Base-by-base conservation (phyloP, 1,140 invertebrate genomes). In the Lucilia sericata region DNA sequence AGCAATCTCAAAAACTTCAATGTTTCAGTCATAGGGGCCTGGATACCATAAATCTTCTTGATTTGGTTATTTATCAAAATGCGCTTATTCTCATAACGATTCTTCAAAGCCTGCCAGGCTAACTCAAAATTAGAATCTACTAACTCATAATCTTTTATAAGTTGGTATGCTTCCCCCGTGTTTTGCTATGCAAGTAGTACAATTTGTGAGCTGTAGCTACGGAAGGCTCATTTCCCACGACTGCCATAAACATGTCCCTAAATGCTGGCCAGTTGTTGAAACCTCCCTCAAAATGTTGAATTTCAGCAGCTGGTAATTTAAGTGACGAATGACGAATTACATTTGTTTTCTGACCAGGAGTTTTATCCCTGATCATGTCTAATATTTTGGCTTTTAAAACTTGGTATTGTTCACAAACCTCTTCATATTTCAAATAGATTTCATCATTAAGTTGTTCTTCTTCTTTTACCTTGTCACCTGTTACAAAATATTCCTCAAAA, bases 41-140 rank as follows among this genome's bases (percentile, higher is more conserved):
- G 74, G 5, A 70, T 34, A 5, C 12, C 74, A 75, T 75, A 75
- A 34, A 75, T 75, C 34, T 75, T 75, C 30, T 36, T 36, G 25
- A 30, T 70, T 75, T 75, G 74, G 13, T 75, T 75, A 17, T 75
- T 34, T n/a, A 75, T 75, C 17, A 74, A 74, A 74, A 74, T 74
- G 5, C 70, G 70, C 70, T 74, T 74, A 36, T 30, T 75, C 25
- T 75, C 74, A 36, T 75, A 75, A 14, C 74, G 74, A 17, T 36
- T 75, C 25, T 75, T 70, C 7, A 70, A 36, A 14, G 74, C 74
- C 12, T 74, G 19, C 70, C n/a, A 74, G 2, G 70, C 25, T 30
- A 74, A 74, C 17, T 30, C 70, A n/a, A 74, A 74, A 12, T 74
- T 74, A 21, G 70, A 21, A 30, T 74, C 70, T 25, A 74, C 70